Evolutionary conservation across 2,888 invertebrate genomes (phyloP).

Genomic region (Dermolepida albohirtum): DNA sequence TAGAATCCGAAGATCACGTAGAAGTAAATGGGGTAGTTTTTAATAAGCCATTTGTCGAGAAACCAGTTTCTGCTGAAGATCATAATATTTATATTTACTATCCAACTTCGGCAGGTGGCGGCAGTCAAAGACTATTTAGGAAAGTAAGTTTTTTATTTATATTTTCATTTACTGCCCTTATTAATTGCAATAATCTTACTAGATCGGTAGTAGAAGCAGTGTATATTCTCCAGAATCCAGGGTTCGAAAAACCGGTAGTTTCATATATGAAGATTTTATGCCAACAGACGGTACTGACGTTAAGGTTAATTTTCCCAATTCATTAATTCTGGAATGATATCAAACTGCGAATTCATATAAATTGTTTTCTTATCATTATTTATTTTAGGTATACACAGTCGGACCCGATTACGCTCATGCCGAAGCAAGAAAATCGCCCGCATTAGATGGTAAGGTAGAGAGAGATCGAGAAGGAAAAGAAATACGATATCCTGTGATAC

Average conservation of each 20-base stretch:
- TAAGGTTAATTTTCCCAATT: constrained; percentile 55
- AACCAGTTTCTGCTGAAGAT: constrained; percentile 99
- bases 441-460: constrained; percentile 98
- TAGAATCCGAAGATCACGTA: constrained; percentile 97
- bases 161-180: constrained; percentile 14
- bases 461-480: constrained; percentile 98
- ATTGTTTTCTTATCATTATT: constrained; percentile 34
- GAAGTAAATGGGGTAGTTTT: constrained; percentile 96
- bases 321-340: neutral
- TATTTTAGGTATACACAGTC: constrained; percentile 92
- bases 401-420: constrained; percentile 99
- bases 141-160: constrained; percentile 74
- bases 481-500: constrained; percentile 97
- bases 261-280: constrained; percentile 99
- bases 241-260: constrained; percentile 96
- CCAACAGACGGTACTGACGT: constrained; percentile 90
- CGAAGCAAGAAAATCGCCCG: constrained; percentile 98
- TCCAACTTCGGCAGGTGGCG: constrained; percentile 97
- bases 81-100: constrained; percentile 99
- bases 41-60: constrained; percentile 99
- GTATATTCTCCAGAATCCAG: constrained; percentile 97
- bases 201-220: constrained; percentile 98
- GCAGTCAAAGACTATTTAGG: constrained; percentile 96
- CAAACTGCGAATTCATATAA: neutral
- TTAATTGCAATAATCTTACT: constrained; percentile 50